Base-by-base conservation (phyloP, 2,888 invertebrate species). In the Pinctada fucata region DNA sequence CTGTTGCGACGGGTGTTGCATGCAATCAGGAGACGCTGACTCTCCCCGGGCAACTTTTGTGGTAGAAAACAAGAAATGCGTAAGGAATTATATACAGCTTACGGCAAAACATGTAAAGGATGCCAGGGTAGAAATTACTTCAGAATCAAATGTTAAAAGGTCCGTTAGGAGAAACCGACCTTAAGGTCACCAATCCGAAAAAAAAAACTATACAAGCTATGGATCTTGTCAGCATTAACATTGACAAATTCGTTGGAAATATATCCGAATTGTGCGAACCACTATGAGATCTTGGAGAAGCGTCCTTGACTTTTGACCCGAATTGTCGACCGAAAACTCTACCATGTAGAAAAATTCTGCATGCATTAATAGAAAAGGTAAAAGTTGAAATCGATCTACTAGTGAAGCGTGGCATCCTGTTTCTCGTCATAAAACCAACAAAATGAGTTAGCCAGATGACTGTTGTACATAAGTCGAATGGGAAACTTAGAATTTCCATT, bases 401-500 rank as follows among this genome's bases (percentile, higher is more conserved):
- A 4, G 72, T 76, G n/a, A 65, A 76, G 31, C 50, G 75, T 58
- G 45, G 48, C 3, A 49, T 75, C 31, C 10, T 80, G 8, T 51
- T 72, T 2, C 80, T 69, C 48, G 65, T 78, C 0, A 75, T 49
- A 2, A 70, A 78, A 75, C 81, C 31, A 13, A 81, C 79, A 48
- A 48, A 75, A 58, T 82, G 79, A 79, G 81, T 82, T 1, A 79
- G 73, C 68, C 80, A 79, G 31, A 79, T 83, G 76, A 78, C 77
- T 2, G 69, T 82, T 16, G 74, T 68, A 0, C 51, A 48, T 1
- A 81, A 82, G 52, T 10, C 50, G 3, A 82, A 76, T 49, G 75
- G 80, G 48, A 75, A 79, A 65, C 69, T 82, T 8, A 65, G 82
- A 50, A 74, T 82, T 6, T 84, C 82, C 66, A 79, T 84, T 47